Evolutionary conservation across 2,797 vertebrate genomes (phyloP).

Genomic region (Sitta carolinensis): DNA sequence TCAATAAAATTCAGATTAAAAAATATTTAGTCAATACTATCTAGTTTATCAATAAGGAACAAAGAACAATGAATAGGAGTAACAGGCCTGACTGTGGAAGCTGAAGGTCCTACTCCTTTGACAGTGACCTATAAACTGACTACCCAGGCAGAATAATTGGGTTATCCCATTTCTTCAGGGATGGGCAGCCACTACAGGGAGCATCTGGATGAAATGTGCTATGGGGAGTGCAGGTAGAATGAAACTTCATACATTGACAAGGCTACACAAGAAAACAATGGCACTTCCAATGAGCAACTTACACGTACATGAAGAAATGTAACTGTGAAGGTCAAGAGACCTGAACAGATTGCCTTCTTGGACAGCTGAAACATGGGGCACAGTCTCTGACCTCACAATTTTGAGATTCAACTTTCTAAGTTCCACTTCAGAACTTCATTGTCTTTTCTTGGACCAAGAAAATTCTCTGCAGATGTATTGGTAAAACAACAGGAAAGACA

Average conservation of each 20-base stretch:
- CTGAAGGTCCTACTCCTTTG: background rate
- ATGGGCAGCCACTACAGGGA: background rate
- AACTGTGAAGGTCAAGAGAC: background rate
- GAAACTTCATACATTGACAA: background rate
- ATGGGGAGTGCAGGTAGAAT: background rate
- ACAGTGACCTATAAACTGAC: background rate
- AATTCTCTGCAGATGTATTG: background rate
- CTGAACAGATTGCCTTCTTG: background rate
- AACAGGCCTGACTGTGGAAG: background rate
- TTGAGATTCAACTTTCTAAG: background rate
- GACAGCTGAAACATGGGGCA: background rate
- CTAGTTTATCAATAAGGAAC: background rate
- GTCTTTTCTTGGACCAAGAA: background rate
- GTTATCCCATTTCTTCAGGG: background rate
- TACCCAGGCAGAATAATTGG: background rate
- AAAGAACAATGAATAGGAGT: background rate
- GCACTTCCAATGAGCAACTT: background rate
- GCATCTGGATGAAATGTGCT: background rate
- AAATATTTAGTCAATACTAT: background rate
- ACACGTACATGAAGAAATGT: rapidly evolving
- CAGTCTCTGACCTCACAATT: background rate
- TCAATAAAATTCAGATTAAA: background rate
- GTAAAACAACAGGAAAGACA: background rate
- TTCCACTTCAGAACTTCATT: background rate
- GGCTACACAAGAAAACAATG: background rate